Evolutionary conservation across 2,888 invertebrate genomes (phyloP).

Genomic region (Thera britannica): DNA sequence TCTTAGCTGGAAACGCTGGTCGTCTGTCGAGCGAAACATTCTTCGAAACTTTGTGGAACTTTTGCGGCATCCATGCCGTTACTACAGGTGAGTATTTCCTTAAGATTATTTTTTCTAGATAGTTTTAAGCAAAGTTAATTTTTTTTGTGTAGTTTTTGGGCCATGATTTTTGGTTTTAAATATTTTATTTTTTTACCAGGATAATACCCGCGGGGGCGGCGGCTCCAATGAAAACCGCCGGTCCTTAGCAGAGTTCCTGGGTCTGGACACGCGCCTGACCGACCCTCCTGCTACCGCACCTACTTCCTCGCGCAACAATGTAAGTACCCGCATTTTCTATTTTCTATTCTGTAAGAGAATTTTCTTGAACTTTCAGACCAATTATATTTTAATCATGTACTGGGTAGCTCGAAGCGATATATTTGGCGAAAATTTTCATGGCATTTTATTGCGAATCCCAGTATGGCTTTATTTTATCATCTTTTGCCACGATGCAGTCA

Average conservation of each 20-base stretch:
- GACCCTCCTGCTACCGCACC: slow-evolving; percentile 54
- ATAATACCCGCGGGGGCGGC: slow-evolving; percentile 63
- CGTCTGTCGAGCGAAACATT: slow-evolving; percentile 43
- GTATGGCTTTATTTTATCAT: too few species aligned
- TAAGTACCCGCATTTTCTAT: slow-evolving; percentile 51
- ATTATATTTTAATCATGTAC: too few species aligned
- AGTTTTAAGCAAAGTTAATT: slow-evolving; percentile 4
- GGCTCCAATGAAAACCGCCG: slow-evolving; percentile 66
- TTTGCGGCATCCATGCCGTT: slow-evolving; percentile 74
- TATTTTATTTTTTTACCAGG: slow-evolving; percentile 50
- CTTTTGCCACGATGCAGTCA: too few species aligned
- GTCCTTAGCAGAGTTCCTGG: slow-evolving; percentile 66
- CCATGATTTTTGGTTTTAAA: background rate
- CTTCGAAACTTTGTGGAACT: slow-evolving; percentile 58
- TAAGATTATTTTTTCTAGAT: background rate
- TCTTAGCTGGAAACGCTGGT: slow-evolving; percentile 53
- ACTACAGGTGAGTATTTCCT: slow-evolving; percentile 62
- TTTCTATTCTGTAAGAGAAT: background rate
- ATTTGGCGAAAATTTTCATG: too few species aligned
- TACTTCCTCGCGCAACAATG: slow-evolving; percentile 52
- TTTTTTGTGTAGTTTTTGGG: background rate
- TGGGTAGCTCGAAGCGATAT: too few species aligned
- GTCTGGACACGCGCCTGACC: slow-evolving; percentile 52
- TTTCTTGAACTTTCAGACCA: too few species aligned
- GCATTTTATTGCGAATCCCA: too few species aligned